These are phyloP conservation scores for Chaitophorus viminalis DNA, from an alignment of 2,888 invertebrate species.

Conservation along the genomic window DNA sequence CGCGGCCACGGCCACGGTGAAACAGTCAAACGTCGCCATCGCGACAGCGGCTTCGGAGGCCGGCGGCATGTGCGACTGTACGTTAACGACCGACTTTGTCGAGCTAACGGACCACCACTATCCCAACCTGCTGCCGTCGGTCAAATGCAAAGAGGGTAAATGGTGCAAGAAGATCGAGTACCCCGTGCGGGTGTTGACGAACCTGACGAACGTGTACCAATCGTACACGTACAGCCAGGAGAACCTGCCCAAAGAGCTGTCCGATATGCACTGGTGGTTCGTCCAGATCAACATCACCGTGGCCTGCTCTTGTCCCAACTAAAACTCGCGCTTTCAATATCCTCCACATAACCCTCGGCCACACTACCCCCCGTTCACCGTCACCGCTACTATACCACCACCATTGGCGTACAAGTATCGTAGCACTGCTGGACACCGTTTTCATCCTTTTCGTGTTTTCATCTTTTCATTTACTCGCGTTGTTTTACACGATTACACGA, in stretches of 20 bases:
- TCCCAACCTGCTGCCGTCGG: conserved; percentile 66
- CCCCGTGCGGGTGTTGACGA: conserved; percentile 66
- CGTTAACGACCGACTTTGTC: conserved; percentile 64
- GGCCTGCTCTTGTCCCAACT: conserved; percentile 67
- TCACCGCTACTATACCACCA: neutral
- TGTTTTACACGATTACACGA: too few relatives aligned
- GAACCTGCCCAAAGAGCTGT: conserved; percentile 65
- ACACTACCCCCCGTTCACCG: neutral
- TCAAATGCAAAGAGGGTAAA: conserved; percentile 66
- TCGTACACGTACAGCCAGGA: conserved; percentile 54
- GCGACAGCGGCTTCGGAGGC: neutral
- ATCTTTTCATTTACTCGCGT: neutral
- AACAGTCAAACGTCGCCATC: neutral
- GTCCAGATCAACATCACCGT: conserved; percentile 67
- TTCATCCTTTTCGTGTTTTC: neutral
- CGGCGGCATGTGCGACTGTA: conserved; percentile 64
- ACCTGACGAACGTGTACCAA: conserved; percentile 63
- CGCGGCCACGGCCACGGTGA: neutral
- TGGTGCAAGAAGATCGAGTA: conserved; percentile 66
- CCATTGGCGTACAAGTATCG: neutral
- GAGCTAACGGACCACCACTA: conserved; percentile 64
- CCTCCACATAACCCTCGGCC: neutral
- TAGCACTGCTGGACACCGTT: neutral
- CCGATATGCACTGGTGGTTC: conserved; percentile 67
- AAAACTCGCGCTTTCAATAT: neutral